phyloP scores from a whole-genome alignment of 2,888 invertebrate species.

The Tetanocera ferruginea region DNA sequence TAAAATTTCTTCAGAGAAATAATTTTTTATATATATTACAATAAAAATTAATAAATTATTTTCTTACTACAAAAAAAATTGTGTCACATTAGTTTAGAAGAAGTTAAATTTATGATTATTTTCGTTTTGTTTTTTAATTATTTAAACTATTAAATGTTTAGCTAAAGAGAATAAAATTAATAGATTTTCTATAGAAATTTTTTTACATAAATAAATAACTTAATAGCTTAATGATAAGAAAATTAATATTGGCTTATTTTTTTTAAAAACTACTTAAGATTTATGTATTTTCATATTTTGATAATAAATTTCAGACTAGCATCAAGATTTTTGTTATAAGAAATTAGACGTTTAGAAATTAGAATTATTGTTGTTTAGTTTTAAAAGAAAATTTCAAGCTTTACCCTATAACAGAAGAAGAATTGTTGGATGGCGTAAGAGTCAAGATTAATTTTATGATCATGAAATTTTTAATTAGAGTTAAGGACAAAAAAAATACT shows the following conservation, averaged over 20 bases:
- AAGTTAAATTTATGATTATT: not conserved
- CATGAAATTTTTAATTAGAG: too few relatives aligned
- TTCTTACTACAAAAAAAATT: not conserved
- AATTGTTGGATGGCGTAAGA: too few relatives aligned
- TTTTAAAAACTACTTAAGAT: not conserved
- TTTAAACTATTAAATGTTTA: not conserved
- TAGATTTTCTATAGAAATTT: not conserved
- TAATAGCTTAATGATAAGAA: not conserved
- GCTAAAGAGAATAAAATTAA: not conserved
- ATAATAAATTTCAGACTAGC: not conserved
- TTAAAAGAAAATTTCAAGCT: not conserved
- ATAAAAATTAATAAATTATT: not conserved
- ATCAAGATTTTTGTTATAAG: not conserved
- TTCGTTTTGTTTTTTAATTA: too few relatives aligned
- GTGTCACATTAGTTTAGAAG: not conserved
- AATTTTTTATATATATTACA: not conserved
- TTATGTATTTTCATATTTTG: not conserved
- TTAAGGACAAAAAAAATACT: too few relatives aligned
- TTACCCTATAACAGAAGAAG: too few relatives aligned
- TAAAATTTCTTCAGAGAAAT: too few relatives aligned
- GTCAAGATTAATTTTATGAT: too few relatives aligned
- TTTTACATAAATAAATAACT: not conserved
- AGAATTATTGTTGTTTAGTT: not conserved
- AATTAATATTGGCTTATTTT: not conserved
- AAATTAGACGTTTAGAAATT: too few relatives aligned